These are phyloP conservation scores for Aptenodytes patagonicus DNA, from an alignment of 2,113 vertebrate species.

Conservation along the genomic window DNA sequence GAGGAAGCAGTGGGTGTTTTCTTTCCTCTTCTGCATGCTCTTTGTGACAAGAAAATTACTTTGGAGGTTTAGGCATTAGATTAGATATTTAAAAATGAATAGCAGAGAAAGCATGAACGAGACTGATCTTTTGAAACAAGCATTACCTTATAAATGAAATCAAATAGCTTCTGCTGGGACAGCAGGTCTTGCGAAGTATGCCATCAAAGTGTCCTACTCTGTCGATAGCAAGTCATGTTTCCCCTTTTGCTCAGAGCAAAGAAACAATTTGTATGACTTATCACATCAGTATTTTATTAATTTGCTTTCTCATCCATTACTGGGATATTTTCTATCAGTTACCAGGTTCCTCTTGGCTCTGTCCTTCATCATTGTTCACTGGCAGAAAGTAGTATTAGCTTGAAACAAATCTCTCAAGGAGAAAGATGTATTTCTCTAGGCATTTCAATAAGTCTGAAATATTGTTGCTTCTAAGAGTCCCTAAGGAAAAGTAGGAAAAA, in stretches of 20 bases:
- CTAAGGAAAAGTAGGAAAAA: not conserved
- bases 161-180: not conserved
- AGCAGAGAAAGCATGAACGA: not conserved
- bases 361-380: not conserved
- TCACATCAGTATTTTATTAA: not conserved
- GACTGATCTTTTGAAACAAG: constrained; percentile 6
- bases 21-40: not conserved
- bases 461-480: not conserved
- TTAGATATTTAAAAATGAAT: not conserved
- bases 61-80: not conserved
- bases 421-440: not conserved
- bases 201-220: not conserved
- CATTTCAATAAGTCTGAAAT: not conserved
- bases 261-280: not conserved
- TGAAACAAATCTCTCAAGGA: constrained; percentile 1
- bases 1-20: not conserved
- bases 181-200: not conserved
- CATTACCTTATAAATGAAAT: constrained; percentile 24
- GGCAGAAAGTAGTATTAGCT: not conserved
- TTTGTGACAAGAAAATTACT: constrained; percentile 30
- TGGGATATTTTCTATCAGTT: constrained; percentile 4
- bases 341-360: constrained; percentile 8
- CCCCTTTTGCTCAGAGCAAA: not conserved
- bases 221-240: not conserved
- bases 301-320: constrained; percentile 34